phyloP scores from a whole-genome alignment of 2,888 invertebrate genomes.

The Drosophila monieri region DNA sequence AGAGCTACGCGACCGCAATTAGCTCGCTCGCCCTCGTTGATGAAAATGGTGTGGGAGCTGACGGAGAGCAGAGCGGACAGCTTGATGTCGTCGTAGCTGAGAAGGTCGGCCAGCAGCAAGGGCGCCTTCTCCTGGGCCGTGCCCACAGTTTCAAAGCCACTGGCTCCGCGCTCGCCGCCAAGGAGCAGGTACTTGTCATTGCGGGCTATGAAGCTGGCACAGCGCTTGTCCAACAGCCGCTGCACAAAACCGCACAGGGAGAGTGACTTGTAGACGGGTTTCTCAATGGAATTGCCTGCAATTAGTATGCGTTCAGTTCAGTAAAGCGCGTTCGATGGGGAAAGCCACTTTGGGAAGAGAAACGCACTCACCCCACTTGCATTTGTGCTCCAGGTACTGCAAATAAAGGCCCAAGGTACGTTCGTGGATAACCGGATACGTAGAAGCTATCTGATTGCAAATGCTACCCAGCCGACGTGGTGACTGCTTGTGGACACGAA shows the following conservation, averaged over 20 bases:
- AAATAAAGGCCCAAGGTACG: slow-evolving; percentile 87
- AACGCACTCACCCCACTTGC: slow-evolving; percentile 72
- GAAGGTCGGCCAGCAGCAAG: slow-evolving; percentile 84
- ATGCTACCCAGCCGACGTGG: slow-evolving; percentile 69
- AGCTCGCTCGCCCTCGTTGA: slow-evolving; percentile 86
- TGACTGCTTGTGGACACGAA: slow-evolving; percentile 77
- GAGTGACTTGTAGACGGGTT: slow-evolving; percentile 69
- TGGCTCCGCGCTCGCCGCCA: slow-evolving; percentile 83
- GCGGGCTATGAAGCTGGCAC: slow-evolving; percentile 84
- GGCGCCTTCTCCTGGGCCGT: slow-evolving; percentile 84
- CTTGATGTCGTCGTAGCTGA: slow-evolving; percentile 87
- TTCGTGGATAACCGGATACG: slow-evolving; percentile 89
- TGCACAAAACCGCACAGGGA: slow-evolving; percentile 85
- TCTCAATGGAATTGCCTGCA: slow-evolving; percentile 57
- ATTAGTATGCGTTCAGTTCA: too few relatives aligned
- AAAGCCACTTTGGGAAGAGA: not conserved
- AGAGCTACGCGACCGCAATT: slow-evolving; percentile 84
- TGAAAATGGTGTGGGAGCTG: slow-evolving; percentile 86
- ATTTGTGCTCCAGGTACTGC: slow-evolving; percentile 87
- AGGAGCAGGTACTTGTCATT: slow-evolving; percentile 84
- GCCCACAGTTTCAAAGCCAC: slow-evolving; percentile 86
- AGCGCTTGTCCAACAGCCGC: slow-evolving; percentile 85
- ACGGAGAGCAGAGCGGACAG: slow-evolving; percentile 85
- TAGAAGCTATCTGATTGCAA: slow-evolving; percentile 84
- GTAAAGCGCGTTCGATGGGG: not conserved